Percentiles rank a stretch among this genome's conserved stretches.
Conservation (phyloP, 2,888 invertebrate species). For the Lasioglossum zephyrum region DNA sequence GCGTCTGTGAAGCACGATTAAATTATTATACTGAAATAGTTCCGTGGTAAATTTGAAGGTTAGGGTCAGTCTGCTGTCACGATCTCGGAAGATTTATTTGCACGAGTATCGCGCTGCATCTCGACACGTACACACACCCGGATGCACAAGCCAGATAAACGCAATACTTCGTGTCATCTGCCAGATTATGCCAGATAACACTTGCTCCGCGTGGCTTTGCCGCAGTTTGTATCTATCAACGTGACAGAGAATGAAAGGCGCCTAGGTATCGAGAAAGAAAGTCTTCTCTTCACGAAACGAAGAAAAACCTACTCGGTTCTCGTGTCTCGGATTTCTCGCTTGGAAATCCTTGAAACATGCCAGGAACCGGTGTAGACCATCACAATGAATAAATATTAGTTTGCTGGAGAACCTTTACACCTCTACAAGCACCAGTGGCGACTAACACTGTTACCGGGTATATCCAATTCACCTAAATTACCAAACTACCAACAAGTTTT, state of each 20-base stretch:
- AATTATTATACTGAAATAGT: background rate
- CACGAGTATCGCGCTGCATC: constrained; percentile 29
- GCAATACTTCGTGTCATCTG: constrained; percentile 54
- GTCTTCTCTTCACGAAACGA: background rate
- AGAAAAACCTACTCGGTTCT: constrained; percentile 23
- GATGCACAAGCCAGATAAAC: constrained; percentile 41
- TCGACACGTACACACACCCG: background rate
- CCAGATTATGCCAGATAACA: constrained; percentile 48
- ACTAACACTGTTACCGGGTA: too few relatives aligned
- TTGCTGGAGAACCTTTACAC: background rate
- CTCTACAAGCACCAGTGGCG: background rate
- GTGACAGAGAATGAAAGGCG: constrained; percentile 22
- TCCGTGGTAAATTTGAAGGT: constrained; percentile 26
- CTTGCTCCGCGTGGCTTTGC: constrained; percentile 27
- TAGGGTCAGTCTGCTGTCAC: background rate
- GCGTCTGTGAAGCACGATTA: too few relatives aligned
- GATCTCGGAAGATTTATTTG: constrained; percentile 40
- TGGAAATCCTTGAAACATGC: background rate
- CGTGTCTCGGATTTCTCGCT: background rate
- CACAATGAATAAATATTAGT: background rate
- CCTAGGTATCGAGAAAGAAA: background rate
- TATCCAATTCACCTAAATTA: too few relatives aligned
- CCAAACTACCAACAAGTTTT: too few relatives aligned
- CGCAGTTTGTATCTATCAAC: constrained; percentile 42
- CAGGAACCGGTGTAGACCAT: background rate